These are phyloP conservation scores for Otolemur garnettii DNA, from an alignment of 2,113 vertebrate genomes.

Conservation along the genomic window DNA sequence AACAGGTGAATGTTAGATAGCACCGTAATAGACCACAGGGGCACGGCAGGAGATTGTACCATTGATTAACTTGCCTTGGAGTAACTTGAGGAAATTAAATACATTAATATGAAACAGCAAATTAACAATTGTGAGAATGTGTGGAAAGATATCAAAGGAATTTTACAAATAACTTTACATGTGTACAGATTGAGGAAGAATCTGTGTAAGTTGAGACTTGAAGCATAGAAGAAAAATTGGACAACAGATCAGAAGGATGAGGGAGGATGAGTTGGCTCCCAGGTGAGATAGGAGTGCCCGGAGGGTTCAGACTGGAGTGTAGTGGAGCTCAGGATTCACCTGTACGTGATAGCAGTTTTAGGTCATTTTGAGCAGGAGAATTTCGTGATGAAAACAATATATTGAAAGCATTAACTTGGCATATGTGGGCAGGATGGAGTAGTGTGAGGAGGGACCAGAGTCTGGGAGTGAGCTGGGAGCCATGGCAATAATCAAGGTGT, in stretches of 20 bases:
- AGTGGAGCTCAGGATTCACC: background rate
- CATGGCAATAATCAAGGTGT: slow-evolving; percentile 65
- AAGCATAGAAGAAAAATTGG: background rate
- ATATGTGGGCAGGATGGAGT: background rate
- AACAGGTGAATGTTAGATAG: background rate
- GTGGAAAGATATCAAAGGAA: background rate
- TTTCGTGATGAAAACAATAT: background rate
- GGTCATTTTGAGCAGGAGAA: slow-evolving; percentile 32
- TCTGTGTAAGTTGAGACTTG: background rate
- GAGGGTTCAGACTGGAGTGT: background rate
- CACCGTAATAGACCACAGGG: background rate
- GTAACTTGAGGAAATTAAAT: background rate
- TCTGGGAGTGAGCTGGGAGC: background rate
- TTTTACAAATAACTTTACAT: background rate
- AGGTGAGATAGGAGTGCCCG: background rate
- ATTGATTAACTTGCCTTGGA: background rate
- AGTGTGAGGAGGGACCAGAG: background rate
- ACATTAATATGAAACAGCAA: background rate
- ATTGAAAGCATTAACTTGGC: slow-evolving; percentile 11
- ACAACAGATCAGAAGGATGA: background rate
- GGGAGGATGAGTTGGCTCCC: background rate
- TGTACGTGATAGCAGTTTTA: background rate
- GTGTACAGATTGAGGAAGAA: background rate
- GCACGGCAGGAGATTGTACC: background rate
- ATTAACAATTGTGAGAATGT: background rate